phyloP scores from a whole-genome alignment of 2,113 vertebrate genomes.

The Myanophis thanlyinensis region DNA sequence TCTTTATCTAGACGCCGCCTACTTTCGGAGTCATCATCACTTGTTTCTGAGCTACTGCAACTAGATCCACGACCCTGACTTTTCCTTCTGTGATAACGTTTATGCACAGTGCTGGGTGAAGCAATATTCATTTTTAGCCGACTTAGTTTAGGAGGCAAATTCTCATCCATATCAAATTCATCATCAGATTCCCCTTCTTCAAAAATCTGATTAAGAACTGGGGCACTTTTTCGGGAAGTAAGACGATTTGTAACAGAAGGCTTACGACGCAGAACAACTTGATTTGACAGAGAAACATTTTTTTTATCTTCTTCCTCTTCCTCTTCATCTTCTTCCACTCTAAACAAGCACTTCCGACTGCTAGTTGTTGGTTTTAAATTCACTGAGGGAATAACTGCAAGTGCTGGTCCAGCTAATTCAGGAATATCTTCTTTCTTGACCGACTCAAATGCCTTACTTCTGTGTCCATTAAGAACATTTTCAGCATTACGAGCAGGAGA shows the following conservation, averaged over 20 bases:
- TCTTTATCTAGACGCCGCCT: constrained; percentile 91
- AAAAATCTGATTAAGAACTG: constrained; percentile 96
- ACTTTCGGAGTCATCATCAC: constrained; percentile 93
- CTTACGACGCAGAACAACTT: constrained; percentile 90
- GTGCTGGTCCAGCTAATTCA: constrained; percentile 67
- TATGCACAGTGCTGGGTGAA: constrained; percentile 86
- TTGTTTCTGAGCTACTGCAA: constrained; percentile 96
- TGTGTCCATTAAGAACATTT: constrained; percentile 88
- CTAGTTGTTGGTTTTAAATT: constrained; percentile 74
- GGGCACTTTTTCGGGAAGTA: constrained; percentile 91
- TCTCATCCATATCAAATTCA: constrained; percentile 92
- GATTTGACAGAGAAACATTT: constrained; percentile 78
- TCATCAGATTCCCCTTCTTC: constrained; percentile 96
- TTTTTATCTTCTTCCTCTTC: constrained; percentile 93
- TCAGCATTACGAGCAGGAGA: constrained; percentile 87
- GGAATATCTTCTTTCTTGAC: constrained; percentile 80
- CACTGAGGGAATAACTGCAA: constrained; percentile 48
- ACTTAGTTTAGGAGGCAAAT: constrained; percentile 92
- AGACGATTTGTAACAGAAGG: constrained; percentile 94
- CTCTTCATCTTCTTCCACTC: constrained; percentile 94
- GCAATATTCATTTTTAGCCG: constrained; percentile 94
- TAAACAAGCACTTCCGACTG: constrained; percentile 88
- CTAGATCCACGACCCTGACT: constrained; percentile 94
- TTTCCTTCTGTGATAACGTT: constrained; percentile 90
- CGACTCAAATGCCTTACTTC: constrained; percentile 83